A percentile compares a stretch with the other conserved stretches of the same genome.
phyloP scores from a whole-genome alignment of 1,140 invertebrate genomes.

The Diorhabda carinulata region DNA sequence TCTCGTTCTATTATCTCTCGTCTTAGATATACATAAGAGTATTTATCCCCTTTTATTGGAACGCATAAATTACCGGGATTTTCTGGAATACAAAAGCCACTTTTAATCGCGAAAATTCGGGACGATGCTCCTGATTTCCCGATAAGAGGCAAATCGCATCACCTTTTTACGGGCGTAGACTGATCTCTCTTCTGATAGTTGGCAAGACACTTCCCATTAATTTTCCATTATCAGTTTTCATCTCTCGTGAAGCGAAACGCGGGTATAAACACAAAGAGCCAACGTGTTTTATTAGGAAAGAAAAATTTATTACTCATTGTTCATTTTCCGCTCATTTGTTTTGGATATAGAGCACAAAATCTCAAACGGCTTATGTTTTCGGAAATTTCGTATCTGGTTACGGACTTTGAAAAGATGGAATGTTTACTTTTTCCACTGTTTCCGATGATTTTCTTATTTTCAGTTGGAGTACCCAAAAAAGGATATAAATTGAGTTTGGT shows the following conservation, averaged over 20 bases:
- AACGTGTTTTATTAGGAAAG: too few relatives aligned
- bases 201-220: background rate
- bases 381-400: too few relatives aligned
- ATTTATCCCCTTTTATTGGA: background rate
- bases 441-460: too few relatives aligned
- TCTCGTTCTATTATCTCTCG: background rate
- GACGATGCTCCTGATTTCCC: background rate
- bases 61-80: background rate
- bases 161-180: background rate
- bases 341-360: too few relatives aligned
- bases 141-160: conserved; percentile 1
- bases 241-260: background rate
- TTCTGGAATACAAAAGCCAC: background rate
- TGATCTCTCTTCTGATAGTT: background rate
- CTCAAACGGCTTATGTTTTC: too few relatives aligned
- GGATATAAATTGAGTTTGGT: too few relatives aligned
- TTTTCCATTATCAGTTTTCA: conserved; percentile 1
- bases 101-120: conserved; percentile 1
- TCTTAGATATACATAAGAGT: background rate
- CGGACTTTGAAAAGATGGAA: too few relatives aligned
- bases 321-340: too few relatives aligned
- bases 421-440: too few relatives aligned
- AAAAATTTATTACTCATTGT: too few relatives aligned
- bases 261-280: too few relatives aligned
- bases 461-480: too few relatives aligned